A percentile compares a stretch with the other conserved stretches of the same genome.
phyloP scores from a whole-genome alignment of 2,888 invertebrate genomes.

The Ecdyonurus torrentis region DNA sequence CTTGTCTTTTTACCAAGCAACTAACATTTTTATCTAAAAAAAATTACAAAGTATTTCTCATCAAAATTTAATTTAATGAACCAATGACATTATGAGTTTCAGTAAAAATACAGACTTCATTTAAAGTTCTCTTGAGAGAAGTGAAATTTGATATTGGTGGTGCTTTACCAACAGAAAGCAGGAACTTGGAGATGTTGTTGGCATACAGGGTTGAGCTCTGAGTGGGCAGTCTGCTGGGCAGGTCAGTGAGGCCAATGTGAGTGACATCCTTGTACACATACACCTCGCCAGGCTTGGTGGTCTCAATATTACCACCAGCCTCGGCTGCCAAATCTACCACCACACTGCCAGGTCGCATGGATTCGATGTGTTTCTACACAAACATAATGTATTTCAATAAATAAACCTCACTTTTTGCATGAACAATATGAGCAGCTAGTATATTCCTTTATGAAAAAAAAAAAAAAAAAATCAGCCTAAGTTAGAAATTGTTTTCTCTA shows the following conservation, averaged over 20 bases:
- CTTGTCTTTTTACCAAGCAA: no score
- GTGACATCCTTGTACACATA: slow-evolving; percentile 60
- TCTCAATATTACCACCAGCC: slow-evolving; percentile 72
- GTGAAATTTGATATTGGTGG: not conserved
- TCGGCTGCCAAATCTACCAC: slow-evolving; percentile 81
- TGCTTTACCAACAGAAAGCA: slow-evolving; percentile 54
- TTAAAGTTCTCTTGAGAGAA: no score
- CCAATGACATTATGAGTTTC: no score
- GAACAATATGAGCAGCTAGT: not conserved
- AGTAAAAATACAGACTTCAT: no score
- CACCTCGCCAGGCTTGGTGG: slow-evolving; percentile 60
- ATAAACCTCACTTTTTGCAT: not conserved
- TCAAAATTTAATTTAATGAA: no score
- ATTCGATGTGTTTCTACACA: slow-evolving; percentile 49
- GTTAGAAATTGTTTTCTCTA: no score
- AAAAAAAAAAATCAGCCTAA: no score
- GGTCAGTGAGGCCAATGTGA: slow-evolving; percentile 71
- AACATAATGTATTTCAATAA: not conserved
- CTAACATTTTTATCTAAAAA: no score
- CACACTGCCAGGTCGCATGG: slow-evolving; percentile 78
- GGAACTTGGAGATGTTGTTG: slow-evolving; percentile 79
- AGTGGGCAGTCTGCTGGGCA: slow-evolving; percentile 69
- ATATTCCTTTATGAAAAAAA: no score
- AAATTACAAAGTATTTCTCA: no score
- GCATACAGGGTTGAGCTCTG: slow-evolving; percentile 75